Percentiles rank a stretch among this genome's conserved stretches.
phyloP scores from a whole-genome alignment of 1,140 invertebrate species.

The Leptinotarsa texana region DNA sequence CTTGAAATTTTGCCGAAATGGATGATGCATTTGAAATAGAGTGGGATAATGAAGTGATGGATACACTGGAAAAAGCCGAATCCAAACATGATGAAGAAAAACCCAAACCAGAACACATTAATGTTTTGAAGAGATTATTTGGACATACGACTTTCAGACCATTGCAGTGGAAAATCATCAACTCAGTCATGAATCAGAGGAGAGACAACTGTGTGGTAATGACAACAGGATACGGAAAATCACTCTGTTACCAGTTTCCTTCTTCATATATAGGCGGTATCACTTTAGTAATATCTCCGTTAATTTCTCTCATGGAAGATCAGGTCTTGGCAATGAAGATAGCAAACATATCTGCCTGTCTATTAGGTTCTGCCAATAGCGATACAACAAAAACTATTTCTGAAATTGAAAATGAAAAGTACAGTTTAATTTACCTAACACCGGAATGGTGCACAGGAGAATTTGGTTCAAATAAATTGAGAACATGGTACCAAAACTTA shows the following conservation, averaged over 20 bases:
- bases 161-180: slow-evolving; percentile 71
- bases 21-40: background rate
- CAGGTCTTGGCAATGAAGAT: slow-evolving; percentile 67
- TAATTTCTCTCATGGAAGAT: slow-evolving; percentile 81
- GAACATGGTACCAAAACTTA: slow-evolving; percentile 52
- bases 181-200: slow-evolving; percentile 60
- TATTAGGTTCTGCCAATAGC: slow-evolving; percentile 70
- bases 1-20: background rate
- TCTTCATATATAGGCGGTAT: slow-evolving; percentile 67
- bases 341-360: slow-evolving; percentile 64
- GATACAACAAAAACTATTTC: slow-evolving; percentile 55
- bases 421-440: slow-evolving; percentile 67
- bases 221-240: slow-evolving; percentile 87
- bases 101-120: slow-evolving; percentile 35
- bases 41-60: background rate
- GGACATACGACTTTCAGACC: slow-evolving; percentile 64
- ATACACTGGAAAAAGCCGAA: background rate
- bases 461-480: slow-evolving; percentile 51
- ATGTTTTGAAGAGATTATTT: slow-evolving; percentile 58
- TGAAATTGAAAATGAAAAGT: slow-evolving; percentile 59
- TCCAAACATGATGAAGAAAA: background rate
- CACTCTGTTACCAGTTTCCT: slow-evolving; percentile 82
- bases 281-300: slow-evolving; percentile 78
- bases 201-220: slow-evolving; percentile 71
- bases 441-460: slow-evolving; percentile 65